Evolutionary conservation across 2,113 vertebrate genomes (phyloP).

Genomic region (Melanotaenia duboulayi): DNA sequence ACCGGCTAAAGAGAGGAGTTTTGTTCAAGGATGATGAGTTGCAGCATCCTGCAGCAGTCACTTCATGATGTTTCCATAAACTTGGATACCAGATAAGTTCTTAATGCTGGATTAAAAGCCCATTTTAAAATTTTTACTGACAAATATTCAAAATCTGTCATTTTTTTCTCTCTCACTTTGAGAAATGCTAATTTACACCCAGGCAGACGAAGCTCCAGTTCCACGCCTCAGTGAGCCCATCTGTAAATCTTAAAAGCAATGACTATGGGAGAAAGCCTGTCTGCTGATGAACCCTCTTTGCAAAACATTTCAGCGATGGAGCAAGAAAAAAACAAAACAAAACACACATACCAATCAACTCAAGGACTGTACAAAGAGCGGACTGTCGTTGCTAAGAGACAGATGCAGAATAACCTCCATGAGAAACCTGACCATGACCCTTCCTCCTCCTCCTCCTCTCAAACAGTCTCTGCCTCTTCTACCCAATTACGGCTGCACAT

Average conservation of each 20-base stretch:
- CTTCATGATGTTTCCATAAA: background rate
- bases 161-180: slow-evolving; percentile 3
- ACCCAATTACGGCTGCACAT: slow-evolving; percentile 90
- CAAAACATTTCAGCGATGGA: slow-evolving; percentile 38
- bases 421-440: slow-evolving; percentile 93
- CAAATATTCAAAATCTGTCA: slow-evolving; percentile 3
- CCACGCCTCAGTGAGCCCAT: slow-evolving; percentile 62
- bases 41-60: too few relatives aligned
- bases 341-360: slow-evolving; percentile 86
- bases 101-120: background rate
- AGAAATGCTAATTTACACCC: slow-evolving; percentile 36
- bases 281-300: slow-evolving; percentile 80
- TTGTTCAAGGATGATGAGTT: background rate
- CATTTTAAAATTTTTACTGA: background rate
- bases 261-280: slow-evolving; percentile 54
- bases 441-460: slow-evolving; percentile 76
- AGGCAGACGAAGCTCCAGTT: slow-evolving; percentile 10
- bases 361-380: slow-evolving; percentile 92
- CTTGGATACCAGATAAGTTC: too few relatives aligned
- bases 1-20: slow-evolving; percentile 68
- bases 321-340: slow-evolving; percentile 1
- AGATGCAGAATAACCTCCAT: slow-evolving; percentile 94
- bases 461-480: slow-evolving; percentile 90
- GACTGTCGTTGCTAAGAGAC: slow-evolving; percentile 96
- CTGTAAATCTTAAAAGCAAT: slow-evolving; percentile 62